These are phyloP conservation scores for Stratiolaelaps scimitus DNA, from an alignment of 1,140 invertebrate species.

Conservation along the genomic window DNA sequence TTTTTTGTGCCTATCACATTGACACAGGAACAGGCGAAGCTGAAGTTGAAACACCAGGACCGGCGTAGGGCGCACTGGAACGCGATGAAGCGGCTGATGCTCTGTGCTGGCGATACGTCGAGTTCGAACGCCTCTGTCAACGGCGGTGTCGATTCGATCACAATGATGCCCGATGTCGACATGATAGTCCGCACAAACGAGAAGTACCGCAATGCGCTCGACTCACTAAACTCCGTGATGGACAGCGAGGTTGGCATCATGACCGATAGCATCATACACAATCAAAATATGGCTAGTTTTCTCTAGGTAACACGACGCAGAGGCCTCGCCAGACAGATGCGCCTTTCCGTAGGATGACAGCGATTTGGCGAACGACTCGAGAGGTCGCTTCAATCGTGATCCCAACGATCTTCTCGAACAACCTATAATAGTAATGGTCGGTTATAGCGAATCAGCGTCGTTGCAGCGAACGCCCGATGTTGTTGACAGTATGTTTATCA, in stretches of 20 bases:
- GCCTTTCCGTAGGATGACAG: no score
- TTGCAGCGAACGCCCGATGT: no score
- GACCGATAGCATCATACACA: background rate
- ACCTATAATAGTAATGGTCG: no score
- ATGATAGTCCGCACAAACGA: background rate
- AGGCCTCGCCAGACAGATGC: no score
- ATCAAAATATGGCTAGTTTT: no score
- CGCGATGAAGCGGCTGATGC: constrained; percentile 2
- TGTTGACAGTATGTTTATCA: no score
- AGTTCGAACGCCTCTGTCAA: background rate
- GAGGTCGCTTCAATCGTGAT: no score
- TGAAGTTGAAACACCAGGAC: constrained; percentile 9
- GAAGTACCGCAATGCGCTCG: background rate
- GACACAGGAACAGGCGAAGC: background rate
- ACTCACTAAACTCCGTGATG: constrained; percentile 1
- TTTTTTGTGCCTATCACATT: no score
- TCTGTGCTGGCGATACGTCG: background rate
- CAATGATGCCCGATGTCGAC: constrained; percentile 7
- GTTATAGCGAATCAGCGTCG: no score
- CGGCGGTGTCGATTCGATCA: background rate
- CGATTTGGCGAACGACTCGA: no score
- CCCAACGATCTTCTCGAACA: no score
- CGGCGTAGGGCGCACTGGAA: background rate
- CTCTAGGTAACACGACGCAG: no score
- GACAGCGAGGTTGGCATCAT: background rate